phyloP scores from a whole-genome alignment of 2,113 vertebrate genomes.

The Phalacrocorax brasilianus region DNA sequence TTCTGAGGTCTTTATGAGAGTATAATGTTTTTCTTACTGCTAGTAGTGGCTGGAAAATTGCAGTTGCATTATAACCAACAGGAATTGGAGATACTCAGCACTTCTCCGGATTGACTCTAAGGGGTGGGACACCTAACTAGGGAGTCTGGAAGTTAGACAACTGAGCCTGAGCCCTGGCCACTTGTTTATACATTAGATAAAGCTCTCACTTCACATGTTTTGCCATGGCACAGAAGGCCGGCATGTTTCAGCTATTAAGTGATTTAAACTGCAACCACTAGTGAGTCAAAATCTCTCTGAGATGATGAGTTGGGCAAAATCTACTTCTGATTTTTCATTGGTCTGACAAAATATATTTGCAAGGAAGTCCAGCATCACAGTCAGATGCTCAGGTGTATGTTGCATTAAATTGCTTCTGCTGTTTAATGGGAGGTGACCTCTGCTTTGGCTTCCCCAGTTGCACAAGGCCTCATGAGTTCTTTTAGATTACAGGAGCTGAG shows the following conservation, averaged over 20 bases:
- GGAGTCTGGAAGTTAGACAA: not conserved
- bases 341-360: not conserved
- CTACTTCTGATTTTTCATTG: not conserved
- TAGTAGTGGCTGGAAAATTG: not conserved
- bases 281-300: not conserved
- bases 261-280: not conserved
- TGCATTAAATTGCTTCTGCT: not conserved
- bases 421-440: not conserved
- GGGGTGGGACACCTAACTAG: not conserved
- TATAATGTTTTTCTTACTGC: not conserved
- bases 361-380: not conserved
- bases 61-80: not conserved
- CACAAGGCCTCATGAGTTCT: not conserved
- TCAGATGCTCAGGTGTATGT: not conserved
- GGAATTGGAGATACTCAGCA: not conserved
- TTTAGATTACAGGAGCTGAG: not conserved
- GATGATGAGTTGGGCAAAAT: not conserved
- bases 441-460: not conserved
- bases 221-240: not conserved
- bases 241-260: not conserved
- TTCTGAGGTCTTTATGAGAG: not conserved
- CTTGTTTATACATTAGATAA: not conserved
- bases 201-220: not conserved
- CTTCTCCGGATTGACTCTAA: not conserved
- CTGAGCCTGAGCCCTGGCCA: not conserved